phyloP scores from a whole-genome alignment of 2,888 invertebrate genomes.

The Catocala nupta region DNA sequence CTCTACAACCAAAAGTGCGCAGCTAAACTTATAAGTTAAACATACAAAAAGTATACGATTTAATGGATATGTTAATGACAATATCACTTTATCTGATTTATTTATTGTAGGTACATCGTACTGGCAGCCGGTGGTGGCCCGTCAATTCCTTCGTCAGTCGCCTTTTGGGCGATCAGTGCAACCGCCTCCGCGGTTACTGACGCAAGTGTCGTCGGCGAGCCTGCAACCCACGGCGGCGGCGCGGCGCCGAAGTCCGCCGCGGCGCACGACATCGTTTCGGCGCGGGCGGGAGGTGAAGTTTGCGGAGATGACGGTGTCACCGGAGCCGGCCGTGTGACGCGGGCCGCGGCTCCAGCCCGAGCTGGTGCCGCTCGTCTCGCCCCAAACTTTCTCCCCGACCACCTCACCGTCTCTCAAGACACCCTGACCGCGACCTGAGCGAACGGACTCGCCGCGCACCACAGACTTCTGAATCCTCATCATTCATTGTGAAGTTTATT shows the following conservation, averaged over 20 bases:
- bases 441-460: constrained; percentile 68
- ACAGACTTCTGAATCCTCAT: constrained; percentile 72
- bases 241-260: constrained; percentile 72
- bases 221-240: constrained; percentile 72
- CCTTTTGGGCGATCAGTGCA: constrained; percentile 85
- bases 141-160: constrained; percentile 90
- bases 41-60: no score
- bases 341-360: constrained; percentile 85
- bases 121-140: constrained; percentile 91
- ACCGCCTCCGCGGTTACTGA: constrained; percentile 68
- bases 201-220: constrained; percentile 82
- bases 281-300: constrained; percentile 86
- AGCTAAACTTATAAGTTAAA: no score
- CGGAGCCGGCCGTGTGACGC: constrained; percentile 81
- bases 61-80: no score
- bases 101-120: constrained; percentile 77
- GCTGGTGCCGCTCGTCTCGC: constrained; percentile 83
- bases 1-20: constrained; percentile 67
- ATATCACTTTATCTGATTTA: neutral
- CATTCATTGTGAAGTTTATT: constrained; percentile 14
- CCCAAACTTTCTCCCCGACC: constrained; percentile 57
- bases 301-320: constrained; percentile 70
- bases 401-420: constrained; percentile 49
- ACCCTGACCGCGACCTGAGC: constrained; percentile 74
- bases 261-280: constrained; percentile 80